Percentiles rank a stretch among this genome's conserved stretches.
These are phyloP conservation scores for Channa argus DNA, from an alignment of 2,113 vertebrate species.

Conservation along the genomic window DNA sequence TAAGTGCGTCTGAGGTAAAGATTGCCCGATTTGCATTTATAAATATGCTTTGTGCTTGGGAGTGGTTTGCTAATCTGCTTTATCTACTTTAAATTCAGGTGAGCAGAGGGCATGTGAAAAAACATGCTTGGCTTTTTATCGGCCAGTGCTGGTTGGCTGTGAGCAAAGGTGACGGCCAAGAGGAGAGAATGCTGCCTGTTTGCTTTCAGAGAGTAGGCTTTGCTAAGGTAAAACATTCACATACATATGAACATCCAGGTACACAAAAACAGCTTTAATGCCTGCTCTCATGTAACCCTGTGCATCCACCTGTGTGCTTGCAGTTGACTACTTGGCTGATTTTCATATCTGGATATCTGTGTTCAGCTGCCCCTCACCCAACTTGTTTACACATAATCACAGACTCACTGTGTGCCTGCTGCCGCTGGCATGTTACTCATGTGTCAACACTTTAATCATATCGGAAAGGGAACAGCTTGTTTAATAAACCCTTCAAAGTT, in stretches of 20 bases:
- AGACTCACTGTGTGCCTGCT: conserved; percentile 81
- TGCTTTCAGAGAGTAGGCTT: conserved; percentile 72
- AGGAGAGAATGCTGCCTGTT: conserved; percentile 78
- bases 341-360: conserved; percentile 84
- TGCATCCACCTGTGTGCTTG: neutral
- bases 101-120: conserved; percentile 40
- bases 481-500: neutral
- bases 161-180: conserved; percentile 76
- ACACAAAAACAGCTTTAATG: neutral
- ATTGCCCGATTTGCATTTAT: neutral
- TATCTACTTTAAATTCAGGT: conserved; percentile 43
- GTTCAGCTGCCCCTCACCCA: conserved; percentile 76
- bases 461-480: conserved; percentile 75
- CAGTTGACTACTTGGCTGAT: conserved; percentile 84
- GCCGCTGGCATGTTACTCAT: conserved; percentile 77
- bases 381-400: conserved; percentile 71
- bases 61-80: neutral
- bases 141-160: conserved; percentile 86
- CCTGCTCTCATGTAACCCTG: neutral
- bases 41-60: neutral
- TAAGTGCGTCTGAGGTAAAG: conserved; percentile 81
- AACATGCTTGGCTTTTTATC: conserved; percentile 80
- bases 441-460: conserved; percentile 70
- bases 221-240: conserved; percentile 71
- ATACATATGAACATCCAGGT: neutral